Evolutionary conservation across 1,140 invertebrate genomes (phyloP).

Genomic region (Drosophila novamexicana): DNA sequence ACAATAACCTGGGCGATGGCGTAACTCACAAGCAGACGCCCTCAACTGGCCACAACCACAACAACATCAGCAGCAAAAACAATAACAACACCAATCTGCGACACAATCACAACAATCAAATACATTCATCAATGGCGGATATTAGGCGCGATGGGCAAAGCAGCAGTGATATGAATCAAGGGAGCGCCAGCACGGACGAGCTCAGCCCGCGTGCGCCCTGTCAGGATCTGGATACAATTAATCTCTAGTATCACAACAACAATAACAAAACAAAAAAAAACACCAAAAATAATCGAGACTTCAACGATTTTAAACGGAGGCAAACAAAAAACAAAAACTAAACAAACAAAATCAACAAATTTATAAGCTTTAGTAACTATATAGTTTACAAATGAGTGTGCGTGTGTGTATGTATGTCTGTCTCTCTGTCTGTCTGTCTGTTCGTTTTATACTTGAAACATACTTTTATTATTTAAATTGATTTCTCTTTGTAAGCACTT

Average conservation of each 20-base stretch:
- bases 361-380: conserved; percentile 42
- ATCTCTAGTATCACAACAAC: conserved; percentile 84
- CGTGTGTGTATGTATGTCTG: background rate
- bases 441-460: background rate
- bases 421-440: conserved; percentile 14
- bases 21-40: conserved; percentile 21
- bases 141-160: conserved; percentile 48
- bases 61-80: conserved; percentile 83
- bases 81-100: conserved; percentile 65
- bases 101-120: conserved; percentile 66
- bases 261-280: conserved; percentile 33
- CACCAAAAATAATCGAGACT: conserved; percentile 55
- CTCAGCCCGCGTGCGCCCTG: conserved; percentile 85
- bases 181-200: conserved; percentile 59
- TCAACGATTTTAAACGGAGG: conserved; percentile 46
- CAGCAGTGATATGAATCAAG: conserved; percentile 26
- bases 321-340: conserved; percentile 19
- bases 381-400: conserved; percentile 1
- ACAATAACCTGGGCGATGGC: conserved; percentile 51
- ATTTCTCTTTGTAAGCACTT: background rate
- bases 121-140: conserved; percentile 77
- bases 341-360: conserved; percentile 29
- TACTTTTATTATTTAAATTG: background rate
- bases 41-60: conserved; percentile 66
- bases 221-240: conserved; percentile 88